Percentiles rank a stretch among this genome's conserved stretches.
These are phyloP conservation scores for Alectura lathami DNA, from an alignment of 2,113 vertebrate genomes.

Conservation along the genomic window DNA sequence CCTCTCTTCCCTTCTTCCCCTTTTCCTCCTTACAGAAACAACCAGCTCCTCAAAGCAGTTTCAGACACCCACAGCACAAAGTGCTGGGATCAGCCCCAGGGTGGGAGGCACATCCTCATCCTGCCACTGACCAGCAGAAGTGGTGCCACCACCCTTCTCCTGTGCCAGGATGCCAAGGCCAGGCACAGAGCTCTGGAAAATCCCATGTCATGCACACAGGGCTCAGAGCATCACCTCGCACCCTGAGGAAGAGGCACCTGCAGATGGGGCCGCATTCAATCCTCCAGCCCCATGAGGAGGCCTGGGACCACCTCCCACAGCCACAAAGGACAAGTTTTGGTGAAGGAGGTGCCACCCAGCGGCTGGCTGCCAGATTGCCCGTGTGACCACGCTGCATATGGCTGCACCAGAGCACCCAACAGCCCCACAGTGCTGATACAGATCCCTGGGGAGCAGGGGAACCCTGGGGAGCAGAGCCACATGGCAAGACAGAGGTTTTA, in stretches of 20 bases:
- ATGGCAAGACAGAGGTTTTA: not conserved
- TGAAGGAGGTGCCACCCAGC: not conserved
- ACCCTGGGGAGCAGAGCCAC: not conserved
- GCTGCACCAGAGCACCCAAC: not conserved
- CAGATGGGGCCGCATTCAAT: not conserved
- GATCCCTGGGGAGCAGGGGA: not conserved
- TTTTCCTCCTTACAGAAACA: not conserved
- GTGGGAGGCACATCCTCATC: not conserved
- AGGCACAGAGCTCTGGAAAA: not conserved
- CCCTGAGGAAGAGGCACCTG: not conserved
- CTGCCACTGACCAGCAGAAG: too few species aligned
- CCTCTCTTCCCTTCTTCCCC: not conserved
- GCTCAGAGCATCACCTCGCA: rapidly evolving
- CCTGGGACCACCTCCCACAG: not conserved
- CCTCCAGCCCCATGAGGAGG: rapidly evolving
- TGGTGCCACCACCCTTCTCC: not conserved
- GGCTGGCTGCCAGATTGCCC: not conserved
- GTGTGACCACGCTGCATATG: rapidly evolving
- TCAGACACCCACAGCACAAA: not conserved
- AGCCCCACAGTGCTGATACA: rapidly evolving
- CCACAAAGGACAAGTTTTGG: not conserved
- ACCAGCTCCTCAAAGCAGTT: not conserved
- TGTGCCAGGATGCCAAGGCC: not conserved
- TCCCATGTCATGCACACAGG: rapidly evolving
- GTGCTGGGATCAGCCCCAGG: not conserved